Evolutionary conservation across 2,113 vertebrate genomes (phyloP).

Genomic region (Dicaeum eximium): DNA sequence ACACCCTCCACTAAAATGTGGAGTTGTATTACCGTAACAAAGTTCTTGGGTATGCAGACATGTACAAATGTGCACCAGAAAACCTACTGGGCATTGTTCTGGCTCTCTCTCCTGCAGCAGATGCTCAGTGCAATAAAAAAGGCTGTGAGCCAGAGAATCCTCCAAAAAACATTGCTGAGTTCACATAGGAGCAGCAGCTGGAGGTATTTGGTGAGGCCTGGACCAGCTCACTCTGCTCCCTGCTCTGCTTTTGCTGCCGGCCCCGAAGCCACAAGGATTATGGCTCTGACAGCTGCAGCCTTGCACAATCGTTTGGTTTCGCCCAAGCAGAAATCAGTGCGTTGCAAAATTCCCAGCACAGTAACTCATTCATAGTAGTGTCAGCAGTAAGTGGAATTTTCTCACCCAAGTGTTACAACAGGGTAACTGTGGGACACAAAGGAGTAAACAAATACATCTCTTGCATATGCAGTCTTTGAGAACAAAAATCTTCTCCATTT

Average conservation of each 20-base stretch:
- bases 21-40: neutral
- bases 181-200: neutral
- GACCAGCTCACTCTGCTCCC: neutral
- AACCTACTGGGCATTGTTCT: neutral
- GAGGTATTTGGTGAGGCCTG: neutral
- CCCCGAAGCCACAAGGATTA: neutral
- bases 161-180: neutral
- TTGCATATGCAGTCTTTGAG: neutral
- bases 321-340: neutral
- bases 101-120: neutral
- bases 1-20: neutral
- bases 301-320: neutral
- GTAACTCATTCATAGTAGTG: neutral
- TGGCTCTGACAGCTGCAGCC: constrained; percentile 13
- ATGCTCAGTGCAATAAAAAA: neutral
- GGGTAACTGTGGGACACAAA: neutral
- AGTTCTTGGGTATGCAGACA: neutral
- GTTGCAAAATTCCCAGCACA: neutral
- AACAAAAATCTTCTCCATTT: neutral
- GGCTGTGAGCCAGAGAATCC: neutral
- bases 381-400: neutral
- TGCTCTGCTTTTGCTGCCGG: rapidly evolving
- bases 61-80: neutral
- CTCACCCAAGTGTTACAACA: neutral
- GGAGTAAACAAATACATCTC: neutral